Percentiles rank a stretch among this genome's conserved stretches.
Conservation (phyloP, 2,113 vertebrate species). For the Notarius lentiginosus region DNA sequence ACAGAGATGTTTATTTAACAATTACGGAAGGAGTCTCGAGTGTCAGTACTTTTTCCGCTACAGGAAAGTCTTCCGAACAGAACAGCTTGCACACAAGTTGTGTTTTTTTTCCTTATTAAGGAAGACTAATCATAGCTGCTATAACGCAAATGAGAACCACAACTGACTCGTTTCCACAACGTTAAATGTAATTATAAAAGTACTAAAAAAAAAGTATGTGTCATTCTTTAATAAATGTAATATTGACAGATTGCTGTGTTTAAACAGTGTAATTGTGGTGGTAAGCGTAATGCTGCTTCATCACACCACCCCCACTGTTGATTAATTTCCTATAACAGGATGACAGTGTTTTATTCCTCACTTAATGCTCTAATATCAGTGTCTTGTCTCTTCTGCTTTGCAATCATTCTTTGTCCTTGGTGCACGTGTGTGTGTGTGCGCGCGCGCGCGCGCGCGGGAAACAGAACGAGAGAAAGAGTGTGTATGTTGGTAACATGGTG, state of each 20-base stretch:
- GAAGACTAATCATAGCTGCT: too few species aligned
- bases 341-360: not conserved
- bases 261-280: too few species aligned
- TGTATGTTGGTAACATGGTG: slow-evolving; percentile 62
- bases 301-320: not conserved
- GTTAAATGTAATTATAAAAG: too few species aligned
- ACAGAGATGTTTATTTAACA: not conserved
- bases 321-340: not conserved
- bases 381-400: not conserved
- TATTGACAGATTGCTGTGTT: not conserved
- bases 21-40: not conserved
- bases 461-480: not conserved
- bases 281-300: not conserved
- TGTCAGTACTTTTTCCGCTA: not conserved
- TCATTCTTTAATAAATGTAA: not conserved
- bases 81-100: too few species aligned
- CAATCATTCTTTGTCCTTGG: not conserved
- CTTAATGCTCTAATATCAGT: not conserved
- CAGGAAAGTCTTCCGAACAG: not conserved
- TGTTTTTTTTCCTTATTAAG: too few species aligned
- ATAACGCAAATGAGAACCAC: too few species aligned
- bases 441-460: slow-evolving; percentile 28
- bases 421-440: too few species aligned
- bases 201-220: too few species aligned
- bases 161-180: too few species aligned